Evolutionary conservation across 2,113 vertebrate species (phyloP).

Genomic region (Myrmophylax atrothorax): DNA sequence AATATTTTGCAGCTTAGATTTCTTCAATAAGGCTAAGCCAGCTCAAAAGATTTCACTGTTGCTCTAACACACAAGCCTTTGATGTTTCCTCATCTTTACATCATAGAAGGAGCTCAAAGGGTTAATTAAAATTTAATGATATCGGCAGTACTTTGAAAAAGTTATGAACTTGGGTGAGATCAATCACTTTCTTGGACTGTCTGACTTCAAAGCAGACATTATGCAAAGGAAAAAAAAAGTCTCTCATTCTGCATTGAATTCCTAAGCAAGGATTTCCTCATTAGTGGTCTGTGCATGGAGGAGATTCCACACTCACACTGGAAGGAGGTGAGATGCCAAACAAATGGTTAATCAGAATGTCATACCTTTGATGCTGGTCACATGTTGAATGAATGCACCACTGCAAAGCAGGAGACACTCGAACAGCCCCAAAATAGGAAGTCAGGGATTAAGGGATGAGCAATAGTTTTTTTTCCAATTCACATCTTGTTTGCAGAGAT

Average conservation of each 20-base stretch:
- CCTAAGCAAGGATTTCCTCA: conserved; percentile 84
- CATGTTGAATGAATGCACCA: conserved; percentile 42
- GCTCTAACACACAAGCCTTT: conserved; percentile 82
- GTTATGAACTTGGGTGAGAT: conserved; percentile 95
- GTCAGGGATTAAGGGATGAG: conserved; percentile 42
- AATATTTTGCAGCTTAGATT: conserved; percentile 76
- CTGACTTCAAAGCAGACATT: conserved; percentile 93
- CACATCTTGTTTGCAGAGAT: conserved; percentile 53
- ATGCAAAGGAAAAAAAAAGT: conserved; percentile 77
- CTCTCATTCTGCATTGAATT: conserved; percentile 81
- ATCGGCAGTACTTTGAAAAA: conserved; percentile 93
- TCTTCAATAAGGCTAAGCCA: conserved; percentile 74
- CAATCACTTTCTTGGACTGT: conserved; percentile 93
- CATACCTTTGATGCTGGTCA: conserved; percentile 66
- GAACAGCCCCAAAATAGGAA: conserved; percentile 37
- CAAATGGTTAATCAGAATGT: conserved; percentile 70
- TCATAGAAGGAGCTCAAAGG: conserved; percentile 95
- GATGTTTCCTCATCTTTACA: conserved; percentile 92
- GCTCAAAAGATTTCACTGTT: conserved; percentile 79
- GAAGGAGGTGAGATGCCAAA: conserved; percentile 73
- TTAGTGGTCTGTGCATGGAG: conserved; percentile 76
- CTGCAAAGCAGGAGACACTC: background rate
- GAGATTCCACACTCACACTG: conserved; percentile 77
- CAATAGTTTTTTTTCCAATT: background rate
- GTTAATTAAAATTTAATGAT: conserved; percentile 99